Evolutionary conservation across 2,797 vertebrate species (phyloP).

Genomic region (Rachycentron canadum): DNA sequence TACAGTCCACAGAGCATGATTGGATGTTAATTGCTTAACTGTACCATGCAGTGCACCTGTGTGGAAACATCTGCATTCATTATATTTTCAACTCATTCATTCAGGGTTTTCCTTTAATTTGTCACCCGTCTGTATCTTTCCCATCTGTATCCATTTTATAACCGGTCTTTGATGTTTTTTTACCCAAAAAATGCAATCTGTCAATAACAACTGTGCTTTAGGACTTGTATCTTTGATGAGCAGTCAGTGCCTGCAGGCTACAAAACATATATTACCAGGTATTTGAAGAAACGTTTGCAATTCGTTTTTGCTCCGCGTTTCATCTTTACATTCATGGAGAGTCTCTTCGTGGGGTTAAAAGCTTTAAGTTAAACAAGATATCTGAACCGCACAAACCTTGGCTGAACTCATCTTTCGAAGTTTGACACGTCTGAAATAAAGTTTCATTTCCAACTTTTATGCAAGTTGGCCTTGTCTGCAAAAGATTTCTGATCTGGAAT

Average conservation of each 20-base stretch:
- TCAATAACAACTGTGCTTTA: conserved; percentile 67
- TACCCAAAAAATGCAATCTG: conserved; percentile 63
- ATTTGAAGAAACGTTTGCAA: conserved; percentile 41
- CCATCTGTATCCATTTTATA: conserved; percentile 24
- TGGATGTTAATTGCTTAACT: too few relatives aligned
- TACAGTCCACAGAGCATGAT: too few relatives aligned
- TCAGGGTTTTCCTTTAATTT: too few relatives aligned
- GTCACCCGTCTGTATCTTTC: conserved; percentile 11
- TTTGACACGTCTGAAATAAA: conserved; percentile 36
- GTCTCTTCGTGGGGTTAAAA: conserved; percentile 35
- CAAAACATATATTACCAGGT: conserved; percentile 51
- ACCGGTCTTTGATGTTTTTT: conserved; percentile 42
- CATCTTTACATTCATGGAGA: conserved; percentile 40
- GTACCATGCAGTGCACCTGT: too few relatives aligned
- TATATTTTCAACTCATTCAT: too few relatives aligned
- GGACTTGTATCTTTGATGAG: conserved; percentile 65
- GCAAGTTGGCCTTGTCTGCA: conserved; percentile 13
- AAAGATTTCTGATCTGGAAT: conserved; percentile 29
- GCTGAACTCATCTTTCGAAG: conserved; percentile 38
- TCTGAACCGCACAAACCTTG: conserved; percentile 16
- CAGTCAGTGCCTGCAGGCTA: conserved; percentile 58
- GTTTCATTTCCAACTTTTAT: conserved; percentile 24
- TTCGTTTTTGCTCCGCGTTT: conserved; percentile 14
- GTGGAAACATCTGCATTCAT: too few relatives aligned
- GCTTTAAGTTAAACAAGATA: conserved; percentile 34